Evolutionary conservation across 2,113 vertebrate species (phyloP).

Genomic region (Cariama cristata): DNA sequence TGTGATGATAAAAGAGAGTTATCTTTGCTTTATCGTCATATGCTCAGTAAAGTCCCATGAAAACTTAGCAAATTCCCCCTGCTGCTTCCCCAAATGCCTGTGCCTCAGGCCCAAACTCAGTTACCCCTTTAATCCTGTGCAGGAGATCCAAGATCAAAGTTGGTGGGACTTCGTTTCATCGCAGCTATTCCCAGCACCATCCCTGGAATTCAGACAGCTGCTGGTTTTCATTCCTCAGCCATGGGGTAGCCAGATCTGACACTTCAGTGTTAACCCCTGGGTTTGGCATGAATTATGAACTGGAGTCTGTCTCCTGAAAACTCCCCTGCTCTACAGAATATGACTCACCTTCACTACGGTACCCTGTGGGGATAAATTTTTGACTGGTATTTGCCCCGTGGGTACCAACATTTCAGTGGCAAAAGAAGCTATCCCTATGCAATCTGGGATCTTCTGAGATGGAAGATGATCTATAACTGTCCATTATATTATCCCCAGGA

Average conservation of each 20-base stretch:
- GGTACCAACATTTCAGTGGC: neutral
- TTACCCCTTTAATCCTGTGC: conserved; percentile 31
- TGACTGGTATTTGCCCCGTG: neutral
- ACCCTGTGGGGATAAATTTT: neutral
- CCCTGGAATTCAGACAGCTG: conserved; percentile 43
- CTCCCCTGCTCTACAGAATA: neutral
- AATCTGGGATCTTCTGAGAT: neutral
- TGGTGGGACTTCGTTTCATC: neutral
- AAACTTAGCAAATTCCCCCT: neutral
- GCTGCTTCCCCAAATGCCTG: neutral
- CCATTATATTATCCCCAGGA: neutral
- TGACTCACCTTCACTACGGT: neutral
- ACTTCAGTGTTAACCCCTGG: neutral
- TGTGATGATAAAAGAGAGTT: neutral
- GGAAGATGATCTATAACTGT: neutral
- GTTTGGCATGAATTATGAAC: neutral
- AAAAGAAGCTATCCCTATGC: neutral
- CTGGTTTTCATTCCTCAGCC: conserved; percentile 44
- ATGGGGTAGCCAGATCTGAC: conserved; percentile 27
- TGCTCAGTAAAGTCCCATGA: neutral
- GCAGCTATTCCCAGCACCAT: conserved; percentile 6
- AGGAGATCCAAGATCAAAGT: conserved; percentile 54
- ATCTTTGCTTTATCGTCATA: neutral
- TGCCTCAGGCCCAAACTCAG: conserved; percentile 35
- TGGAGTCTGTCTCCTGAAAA: neutral